Evolutionary conservation across 2,888 invertebrate species (phyloP).

Genomic region (Cheilosia soror): DNA sequence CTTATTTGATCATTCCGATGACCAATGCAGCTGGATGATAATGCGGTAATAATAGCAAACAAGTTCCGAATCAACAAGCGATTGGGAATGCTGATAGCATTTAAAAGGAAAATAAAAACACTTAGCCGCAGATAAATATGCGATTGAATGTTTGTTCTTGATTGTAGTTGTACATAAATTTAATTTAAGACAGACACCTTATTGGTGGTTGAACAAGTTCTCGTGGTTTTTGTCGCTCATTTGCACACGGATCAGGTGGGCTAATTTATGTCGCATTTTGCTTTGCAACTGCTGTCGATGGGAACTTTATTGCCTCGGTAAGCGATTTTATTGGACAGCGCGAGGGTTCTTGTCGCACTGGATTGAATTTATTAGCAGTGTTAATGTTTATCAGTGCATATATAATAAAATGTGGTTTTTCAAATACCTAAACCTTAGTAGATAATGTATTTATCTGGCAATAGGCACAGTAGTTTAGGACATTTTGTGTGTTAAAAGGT

Average conservation of each 20-base stretch:
- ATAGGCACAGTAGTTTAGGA: no score
- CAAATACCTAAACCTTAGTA: no score
- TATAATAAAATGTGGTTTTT: neutral
- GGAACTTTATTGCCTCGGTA: slow-evolving; percentile 2
- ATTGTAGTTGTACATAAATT: slow-evolving; percentile 43
- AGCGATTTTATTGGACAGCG: slow-evolving; percentile 11
- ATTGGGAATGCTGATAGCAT: slow-evolving; percentile 32
- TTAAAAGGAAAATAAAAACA: slow-evolving; percentile 58
- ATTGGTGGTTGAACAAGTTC: slow-evolving; percentile 30
- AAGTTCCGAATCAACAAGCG: slow-evolving; percentile 56
- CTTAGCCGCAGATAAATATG: slow-evolving; percentile 51
- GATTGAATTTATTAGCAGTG: neutral
- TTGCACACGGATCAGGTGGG: slow-evolving; percentile 31
- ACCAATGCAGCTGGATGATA: slow-evolving; percentile 50
- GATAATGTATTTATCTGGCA: no score
- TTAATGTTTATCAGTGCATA: neutral
- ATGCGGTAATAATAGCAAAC: slow-evolving; percentile 26
- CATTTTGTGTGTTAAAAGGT: no score
- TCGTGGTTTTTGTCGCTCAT: slow-evolving; percentile 11
- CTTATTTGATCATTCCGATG: slow-evolving; percentile 42
- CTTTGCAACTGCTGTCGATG: neutral
- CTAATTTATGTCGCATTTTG: slow-evolving; percentile 30
- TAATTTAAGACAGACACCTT: slow-evolving; percentile 48
- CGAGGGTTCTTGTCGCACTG: neutral
- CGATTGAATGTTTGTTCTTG: slow-evolving; percentile 53